Base-by-base conservation (phyloP, 2,797 vertebrate genomes). In the Mus caroli region DNA sequence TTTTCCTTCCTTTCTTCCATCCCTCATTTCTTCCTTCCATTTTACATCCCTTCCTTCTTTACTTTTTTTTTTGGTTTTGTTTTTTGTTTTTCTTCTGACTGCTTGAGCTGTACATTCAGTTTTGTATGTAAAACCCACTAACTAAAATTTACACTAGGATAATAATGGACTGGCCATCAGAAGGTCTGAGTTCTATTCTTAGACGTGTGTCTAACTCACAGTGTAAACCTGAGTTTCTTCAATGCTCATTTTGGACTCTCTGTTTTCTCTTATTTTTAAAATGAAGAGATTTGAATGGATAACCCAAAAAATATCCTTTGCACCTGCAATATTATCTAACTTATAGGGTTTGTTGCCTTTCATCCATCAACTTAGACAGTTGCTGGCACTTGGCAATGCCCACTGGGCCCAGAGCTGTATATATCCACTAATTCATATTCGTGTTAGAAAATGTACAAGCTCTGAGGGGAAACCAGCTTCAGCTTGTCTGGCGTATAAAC, bases 121-220 rank as follows among this genome's bases (percentile, higher is more conserved):
- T 56, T 46, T 4, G 4, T 40, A 14, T 58, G 2, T 37, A 84
- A 20, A 37, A 50, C 34, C 71, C 54, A 26, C 77, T 80, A 83
- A 34, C 20, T 80, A 54, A 88, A 82, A 19, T 20, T 62, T 62
- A 64, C 0, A 58, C 13, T 13, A 52, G 79, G 19, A 56, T 4
- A 62, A 50, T 60, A 46, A 3, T 28, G 50, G 34, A 12, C 19
- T 75, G 62, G 8, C 60, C 85, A 43, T 34, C 58, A 89, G 43
- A 58, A 92, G 80, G 31, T 64, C 62, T 83, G 79, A 84, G 22
- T 87, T 95, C 28, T 67, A 71, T 71, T 60, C 37, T 64, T 91
- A 67, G 54, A 56, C 76, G 31, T 76, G 11, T 28, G 24, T 85
- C 20, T 85, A 24, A 28, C 46, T 90, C 64, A 80, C 34, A 50